phyloP scores from a whole-genome alignment of 2,888 invertebrate genomes.

The Graphium colonna region DNA sequence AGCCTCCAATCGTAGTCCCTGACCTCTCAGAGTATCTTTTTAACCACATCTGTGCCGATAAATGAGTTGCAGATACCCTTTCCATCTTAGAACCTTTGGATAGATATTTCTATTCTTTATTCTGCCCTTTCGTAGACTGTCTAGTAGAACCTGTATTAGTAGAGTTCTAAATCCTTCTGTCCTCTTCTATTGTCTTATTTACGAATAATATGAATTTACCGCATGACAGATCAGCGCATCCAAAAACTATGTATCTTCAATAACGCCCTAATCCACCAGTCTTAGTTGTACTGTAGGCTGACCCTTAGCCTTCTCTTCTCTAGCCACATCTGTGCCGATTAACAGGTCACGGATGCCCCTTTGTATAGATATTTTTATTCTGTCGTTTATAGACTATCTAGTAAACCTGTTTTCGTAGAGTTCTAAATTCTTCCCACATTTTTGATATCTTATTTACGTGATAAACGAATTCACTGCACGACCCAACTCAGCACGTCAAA shows the following conservation, averaged over 20 bases:
- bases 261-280: too few species aligned
- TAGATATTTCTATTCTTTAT: background rate
- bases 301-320: slow-evolving; percentile 9
- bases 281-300: too few species aligned
- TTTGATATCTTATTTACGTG: too few species aligned
- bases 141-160: background rate
- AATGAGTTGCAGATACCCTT: background rate
- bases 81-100: too few species aligned
- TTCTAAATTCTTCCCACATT: background rate
- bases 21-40: too few species aligned
- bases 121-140: background rate
- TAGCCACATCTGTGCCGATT: background rate
- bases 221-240: slow-evolving; percentile 25
- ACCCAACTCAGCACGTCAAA: too few species aligned
- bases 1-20: slow-evolving; percentile 14
- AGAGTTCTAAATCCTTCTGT: background rate
- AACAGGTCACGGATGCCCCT: background rate
- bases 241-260: slow-evolving; percentile 23
- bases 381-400: background rate
- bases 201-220: too few species aligned
- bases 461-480: too few species aligned
- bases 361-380: background rate
- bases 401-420: background rate
- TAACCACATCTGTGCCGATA: background rate
- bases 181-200: too few species aligned